phyloP scores from a whole-genome alignment of 2,797 vertebrate genomes.

The Halcyon smyrnensis region DNA sequence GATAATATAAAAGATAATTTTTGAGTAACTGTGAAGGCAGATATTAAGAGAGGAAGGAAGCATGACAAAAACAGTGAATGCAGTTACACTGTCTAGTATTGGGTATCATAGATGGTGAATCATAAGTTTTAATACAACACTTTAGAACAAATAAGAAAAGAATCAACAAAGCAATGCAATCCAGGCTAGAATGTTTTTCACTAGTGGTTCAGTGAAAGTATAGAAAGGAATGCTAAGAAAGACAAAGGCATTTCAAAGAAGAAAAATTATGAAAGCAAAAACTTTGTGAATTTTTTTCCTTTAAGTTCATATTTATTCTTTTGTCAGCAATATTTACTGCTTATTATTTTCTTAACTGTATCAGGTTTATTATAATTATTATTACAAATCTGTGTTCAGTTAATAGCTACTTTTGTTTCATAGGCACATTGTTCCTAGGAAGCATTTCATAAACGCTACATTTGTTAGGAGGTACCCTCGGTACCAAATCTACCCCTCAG shows the following conservation, averaged over 20 bases:
- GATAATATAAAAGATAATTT: constrained; percentile 46
- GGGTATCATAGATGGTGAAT: not conserved
- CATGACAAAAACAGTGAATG: not conserved
- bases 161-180: not conserved
- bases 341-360: not conserved
- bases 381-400: not conserved
- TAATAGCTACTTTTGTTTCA: not conserved
- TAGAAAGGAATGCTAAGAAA: not conserved
- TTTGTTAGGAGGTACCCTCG: not conserved
- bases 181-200: not conserved
- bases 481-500: not conserved
- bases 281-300: not conserved
- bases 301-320: not conserved
- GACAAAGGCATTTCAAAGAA: not conserved
- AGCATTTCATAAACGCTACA: not conserved
- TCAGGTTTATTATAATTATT: not conserved
- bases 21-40: constrained; percentile 38
- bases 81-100: not conserved
- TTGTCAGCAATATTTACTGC: not conserved
- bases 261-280: not conserved
- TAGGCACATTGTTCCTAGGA: not conserved
- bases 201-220: not conserved
- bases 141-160: not conserved
- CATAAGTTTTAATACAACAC: not conserved
- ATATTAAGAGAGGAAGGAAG: constrained; percentile 51